phyloP scores from a whole-genome alignment of 1,140 invertebrate genomes.

The Brachionus sp. region DNA sequence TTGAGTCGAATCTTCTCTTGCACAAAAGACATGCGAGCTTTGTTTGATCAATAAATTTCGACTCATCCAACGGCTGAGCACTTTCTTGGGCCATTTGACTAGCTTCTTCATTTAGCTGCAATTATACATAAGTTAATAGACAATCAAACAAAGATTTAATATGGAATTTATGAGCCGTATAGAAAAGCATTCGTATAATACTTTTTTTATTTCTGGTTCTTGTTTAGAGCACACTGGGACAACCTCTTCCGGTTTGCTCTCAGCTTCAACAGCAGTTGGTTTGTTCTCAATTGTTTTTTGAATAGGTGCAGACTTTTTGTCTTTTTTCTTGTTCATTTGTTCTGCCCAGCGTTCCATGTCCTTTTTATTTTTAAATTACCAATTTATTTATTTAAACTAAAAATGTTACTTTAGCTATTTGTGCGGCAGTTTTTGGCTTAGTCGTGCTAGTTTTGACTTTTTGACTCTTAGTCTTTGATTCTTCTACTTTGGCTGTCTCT shows the following conservation, averaged over 20 bases:
- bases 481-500: constrained; percentile 54
- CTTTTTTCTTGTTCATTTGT: constrained; percentile 89
- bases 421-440: constrained; percentile 95
- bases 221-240: constrained; percentile 26
- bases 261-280: constrained; percentile 77
- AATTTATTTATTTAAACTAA: not conserved
- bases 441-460: constrained; percentile 2
- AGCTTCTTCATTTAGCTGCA: constrained; percentile 3
- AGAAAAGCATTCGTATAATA: constrained; percentile 12
- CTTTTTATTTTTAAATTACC: constrained; percentile 50
- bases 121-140: not conserved
- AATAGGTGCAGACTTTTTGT: constrained; percentile 55
- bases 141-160: not conserved
- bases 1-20: constrained; percentile 85
- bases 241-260: constrained; percentile 75
- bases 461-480: constrained; percentile 49
- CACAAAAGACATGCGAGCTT: constrained; percentile 91
- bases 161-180: not conserved
- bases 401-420: constrained; percentile 78
- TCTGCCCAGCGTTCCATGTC: constrained; percentile 95
- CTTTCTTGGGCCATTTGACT: not conserved
- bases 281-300: constrained; percentile 48
- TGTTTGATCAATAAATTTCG: constrained; percentile 72
- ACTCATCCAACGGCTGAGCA: constrained; percentile 55
- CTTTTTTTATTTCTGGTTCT: constrained; percentile 49